Evolutionary conservation across 2,797 vertebrate genomes (phyloP), one percentile per base, ranked within the genome.

Genomic region (Xyrichtys novacula): DNA sequence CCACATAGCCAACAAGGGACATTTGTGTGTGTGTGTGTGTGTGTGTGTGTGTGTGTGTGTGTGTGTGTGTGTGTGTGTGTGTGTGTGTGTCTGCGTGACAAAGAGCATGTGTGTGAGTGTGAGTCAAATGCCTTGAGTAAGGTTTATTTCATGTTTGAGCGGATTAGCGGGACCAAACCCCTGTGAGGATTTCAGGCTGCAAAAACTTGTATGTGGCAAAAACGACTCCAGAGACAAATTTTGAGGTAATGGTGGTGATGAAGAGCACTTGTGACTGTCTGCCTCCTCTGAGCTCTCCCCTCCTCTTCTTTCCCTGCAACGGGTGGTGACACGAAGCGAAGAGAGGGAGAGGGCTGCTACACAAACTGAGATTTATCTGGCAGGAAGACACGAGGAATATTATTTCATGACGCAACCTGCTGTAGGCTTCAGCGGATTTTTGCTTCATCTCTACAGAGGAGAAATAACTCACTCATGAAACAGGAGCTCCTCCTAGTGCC

Each of bases 401-500:
- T 38, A 50, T 71, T 81, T 77, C 67, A 76, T 50, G 61, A 72
- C 43, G 68, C 60, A 78, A 83, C 59, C 68, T 71, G 71, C 72
- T 71, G 55, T 14, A 32, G 31, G 38, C 52, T 49, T 57, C 53
- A 58, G 19, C 32, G 22, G 28, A 20, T 55, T 6, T 26, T 25
- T 4, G 36, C 44, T 14, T 59, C 17, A 2, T 34, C 44, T 16
- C 20, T 9, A 19, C n/a, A 40, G 53, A 29, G 19, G 9, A 47
- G 32, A 42, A 34, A 6, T 26, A n/a, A 5, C 3, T 62, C n/a
- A 46, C n/a, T 40, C 3, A 19, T 73, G 68, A 80, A 79, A 16
- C 71, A 1, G 11, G 56, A 87, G 84, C 52, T 25, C 83, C 86
- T 65, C 44, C 78, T 67, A 81, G 76, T 83, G 91, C 16, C 61